Percentiles rank a stretch among this genome's conserved stretches.
Conservation (phyloP, 2,888 invertebrate genomes). For the Agrotis exclamationis region DNA sequence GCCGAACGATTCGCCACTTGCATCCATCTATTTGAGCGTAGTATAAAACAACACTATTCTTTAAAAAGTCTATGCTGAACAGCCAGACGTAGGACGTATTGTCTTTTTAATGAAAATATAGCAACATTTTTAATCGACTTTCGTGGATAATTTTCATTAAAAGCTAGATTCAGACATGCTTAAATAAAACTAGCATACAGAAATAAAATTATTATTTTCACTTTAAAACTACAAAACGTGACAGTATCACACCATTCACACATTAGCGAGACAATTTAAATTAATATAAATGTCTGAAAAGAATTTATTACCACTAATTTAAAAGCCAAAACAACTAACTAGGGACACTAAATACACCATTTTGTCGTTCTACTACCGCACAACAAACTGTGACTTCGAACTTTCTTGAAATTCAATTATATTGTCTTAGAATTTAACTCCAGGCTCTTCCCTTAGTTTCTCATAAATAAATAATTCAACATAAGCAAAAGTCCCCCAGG, state of each 20-base stretch:
- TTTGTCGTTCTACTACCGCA: constrained; percentile 40
- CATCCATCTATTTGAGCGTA: too few relatives aligned
- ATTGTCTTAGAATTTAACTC: constrained; percentile 49
- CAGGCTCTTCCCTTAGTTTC: constrained; percentile 40
- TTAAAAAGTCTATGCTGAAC: too few relatives aligned
- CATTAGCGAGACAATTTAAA: constrained; percentile 49
- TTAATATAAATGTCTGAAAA: constrained; percentile 47
- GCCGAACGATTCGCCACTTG: too few relatives aligned
- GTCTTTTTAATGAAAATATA: too few relatives aligned
- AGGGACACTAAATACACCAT: constrained; percentile 35
- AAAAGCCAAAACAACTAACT: constrained; percentile 39
- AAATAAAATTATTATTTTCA: constrained; percentile 42
- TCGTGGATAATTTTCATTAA: neutral
- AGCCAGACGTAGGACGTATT: too few relatives aligned
- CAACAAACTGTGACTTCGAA: constrained; percentile 38
- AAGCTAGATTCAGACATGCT: constrained; percentile 4
- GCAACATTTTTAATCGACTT: constrained; percentile 9
- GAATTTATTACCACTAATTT: constrained; percentile 34
- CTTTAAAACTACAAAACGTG: constrained; percentile 37
- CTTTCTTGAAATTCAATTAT: constrained; percentile 61
- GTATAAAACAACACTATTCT: too few relatives aligned
- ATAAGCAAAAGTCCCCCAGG: constrained; percentile 40
- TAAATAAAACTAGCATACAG: constrained; percentile 3
- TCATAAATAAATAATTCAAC: constrained; percentile 61
- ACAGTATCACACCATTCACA: constrained; percentile 32